Evolutionary conservation across 2,797 vertebrate species (phyloP), one percentile per base, ranked within the genome.

Genomic region (Enteromius trimaculatus): DNA sequence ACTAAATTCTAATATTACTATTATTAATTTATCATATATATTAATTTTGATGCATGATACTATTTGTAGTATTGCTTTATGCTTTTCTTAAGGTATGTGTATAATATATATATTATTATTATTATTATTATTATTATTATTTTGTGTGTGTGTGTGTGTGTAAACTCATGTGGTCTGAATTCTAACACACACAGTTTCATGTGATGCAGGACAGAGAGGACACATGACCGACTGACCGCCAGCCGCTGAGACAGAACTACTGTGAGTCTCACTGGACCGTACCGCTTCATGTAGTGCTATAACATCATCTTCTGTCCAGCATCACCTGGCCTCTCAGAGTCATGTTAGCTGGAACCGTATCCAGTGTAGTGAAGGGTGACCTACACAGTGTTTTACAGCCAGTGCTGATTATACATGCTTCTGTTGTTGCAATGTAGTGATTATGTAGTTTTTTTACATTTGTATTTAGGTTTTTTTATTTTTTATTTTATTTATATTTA

Each of bases 171-270:
- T 88, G 78, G 29, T 21, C 80, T 70, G 31, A 21, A 29, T 66
- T 72, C 8, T 79, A 79, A 79, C 79, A 80, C 88, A 77, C 81
- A 89, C 51, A 87, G 49, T 89, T 91, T 87, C 90, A 93, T 93
- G 93, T 94, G 93, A 95, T 90, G 76, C 77, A 78, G 88, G 65
- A 51, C 47, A 81, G 66, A 71, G 69, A 39, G 66, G 88, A 89
- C 92, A 92, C 92, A 91, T 74, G 71, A 74, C 29, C 71, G 3
- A 23, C n/a, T 92, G 3, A 14, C 39, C 92, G 81, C 82, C 86
- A 89, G 80, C 72, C 91, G 89, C 87, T 87, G 87, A 91, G 60
- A 16, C 47, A 17, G 17, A 78, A n/a, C 47, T 47, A 53, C 77
- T 1, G 53, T 79, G 82, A 84, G 77, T 71, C 51, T 23, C 6